Base-by-base conservation (phyloP, 2,888 invertebrate genomes). In the Tinea trinotella region DNA sequence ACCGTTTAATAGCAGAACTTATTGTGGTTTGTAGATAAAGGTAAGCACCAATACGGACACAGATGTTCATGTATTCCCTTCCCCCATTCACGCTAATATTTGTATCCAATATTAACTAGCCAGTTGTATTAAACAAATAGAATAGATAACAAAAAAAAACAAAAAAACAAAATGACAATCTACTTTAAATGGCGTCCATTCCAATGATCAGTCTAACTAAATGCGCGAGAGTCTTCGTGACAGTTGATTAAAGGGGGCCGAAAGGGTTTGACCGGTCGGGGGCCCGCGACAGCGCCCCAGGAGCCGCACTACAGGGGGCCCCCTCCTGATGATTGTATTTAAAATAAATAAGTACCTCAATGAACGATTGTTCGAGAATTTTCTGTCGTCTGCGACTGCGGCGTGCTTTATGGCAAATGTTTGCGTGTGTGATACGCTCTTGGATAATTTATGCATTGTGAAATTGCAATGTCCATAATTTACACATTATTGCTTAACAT, bases 271-370 rank as follows among this genome's bases (percentile, higher is more conserved):
- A 59, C 67, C 83, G 78, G 82, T 76, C 68, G 83, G 85, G 80
- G 81, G 78, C 76, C 81, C 70, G 78, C 74, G 85, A 83, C 83
- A 82, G 85, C 80, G 67, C 82, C 68, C 71, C 77, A 68, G 79
- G 83, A 71, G 75, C 72, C 67, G 64, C 74, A 66, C 81, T 60
- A 74, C 76, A 65, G 82, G 78, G 71, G 74, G 82, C 64, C 74
- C 71, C 78, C 78, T 79, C 78, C 81, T 84, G 85, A 85, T 82
- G 84, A 84, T 84, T 83, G 82, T 83, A 83, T 85, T 84, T 83
- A 83, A 84, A 82, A 85, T 84, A 85, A 84, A 84, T 85, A 85
- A 84, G 84, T 84, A 76, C 84, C 78, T 80, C 83, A 82, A 80
- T 84, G 84, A 83, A 83, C 83, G 84, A 84, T 83, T 85, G 84